Conservation (phyloP, 2,113 vertebrate species). For the Brachypodius melanocephalos region DNA sequence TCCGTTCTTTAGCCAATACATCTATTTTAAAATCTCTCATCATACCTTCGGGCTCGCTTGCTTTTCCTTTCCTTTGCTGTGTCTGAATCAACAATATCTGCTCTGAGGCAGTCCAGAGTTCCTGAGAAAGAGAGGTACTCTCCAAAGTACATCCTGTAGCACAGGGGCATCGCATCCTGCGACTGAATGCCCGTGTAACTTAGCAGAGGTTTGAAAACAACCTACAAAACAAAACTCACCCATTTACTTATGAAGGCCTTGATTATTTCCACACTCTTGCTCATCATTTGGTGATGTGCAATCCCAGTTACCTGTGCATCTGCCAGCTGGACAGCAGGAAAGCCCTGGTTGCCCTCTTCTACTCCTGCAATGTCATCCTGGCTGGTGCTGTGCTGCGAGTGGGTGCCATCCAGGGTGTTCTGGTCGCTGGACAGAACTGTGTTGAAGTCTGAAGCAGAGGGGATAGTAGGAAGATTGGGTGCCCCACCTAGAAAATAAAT, state of each 20-base stretch:
- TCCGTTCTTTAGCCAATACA: background rate
- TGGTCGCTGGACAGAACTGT: constrained; percentile 94
- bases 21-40: background rate
- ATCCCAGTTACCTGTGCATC: constrained; percentile 86
- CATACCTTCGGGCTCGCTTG: constrained; percentile 87
- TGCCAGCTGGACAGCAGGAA: constrained; percentile 95
- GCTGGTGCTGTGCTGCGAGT: constrained; percentile 95
- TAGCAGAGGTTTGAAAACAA: constrained; percentile 95
- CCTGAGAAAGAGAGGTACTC: constrained; percentile 97
- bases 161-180: constrained; percentile 89
- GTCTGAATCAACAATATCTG: constrained; percentile 97
- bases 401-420: constrained; percentile 94
- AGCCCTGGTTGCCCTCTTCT: constrained; percentile 91
- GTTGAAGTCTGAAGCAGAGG: constrained; percentile 96
- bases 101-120: constrained; percentile 91
- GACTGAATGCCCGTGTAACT: constrained; percentile 93
- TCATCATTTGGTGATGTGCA: background rate
- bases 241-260: background rate
- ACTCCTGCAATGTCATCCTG: constrained; percentile 91
- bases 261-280: background rate
- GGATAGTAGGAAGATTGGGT: constrained; percentile 93
- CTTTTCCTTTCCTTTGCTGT: constrained; percentile 92
- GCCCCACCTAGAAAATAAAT: constrained; percentile 77
- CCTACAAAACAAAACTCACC: constrained; percentile 72
- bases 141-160: constrained; percentile 97